Percentiles rank a stretch among this genome's conserved stretches.
These are phyloP conservation scores for rabbit (Oryctolagus cuniculus) DNA, from an alignment of 2,113 vertebrate genomes.

Conservation along the genomic window DNA sequence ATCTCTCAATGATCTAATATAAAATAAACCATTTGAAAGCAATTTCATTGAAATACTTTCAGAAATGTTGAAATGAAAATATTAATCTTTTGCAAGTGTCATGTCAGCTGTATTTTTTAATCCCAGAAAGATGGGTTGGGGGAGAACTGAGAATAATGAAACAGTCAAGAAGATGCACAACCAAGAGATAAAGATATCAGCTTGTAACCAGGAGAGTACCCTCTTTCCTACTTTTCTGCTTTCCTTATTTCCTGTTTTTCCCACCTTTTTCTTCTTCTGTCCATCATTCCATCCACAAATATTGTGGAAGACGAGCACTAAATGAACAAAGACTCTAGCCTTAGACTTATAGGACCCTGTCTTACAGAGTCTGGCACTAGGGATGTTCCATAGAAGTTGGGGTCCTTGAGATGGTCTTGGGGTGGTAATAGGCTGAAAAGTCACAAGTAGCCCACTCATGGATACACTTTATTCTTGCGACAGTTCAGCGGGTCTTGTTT, in stretches of 20 bases:
- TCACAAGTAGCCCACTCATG: not conserved
- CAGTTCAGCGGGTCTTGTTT: not conserved
- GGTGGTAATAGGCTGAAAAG: not conserved
- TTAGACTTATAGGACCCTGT: not conserved
- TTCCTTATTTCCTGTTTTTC: not conserved
- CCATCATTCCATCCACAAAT: not conserved
- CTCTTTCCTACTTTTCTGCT: not conserved
- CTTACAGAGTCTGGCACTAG: not conserved
- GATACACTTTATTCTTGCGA: not conserved
- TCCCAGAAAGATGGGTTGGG: slow-evolving; percentile 56
- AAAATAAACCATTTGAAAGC: slow-evolving; percentile 82
- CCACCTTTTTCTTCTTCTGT: not conserved
- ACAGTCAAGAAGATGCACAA: slow-evolving; percentile 42
- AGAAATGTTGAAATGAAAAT: slow-evolving; percentile 84
- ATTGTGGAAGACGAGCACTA: not conserved
- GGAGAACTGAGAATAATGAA: slow-evolving; percentile 60
- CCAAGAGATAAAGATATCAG: slow-evolving; percentile 14
- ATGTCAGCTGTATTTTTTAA: slow-evolving; percentile 28
- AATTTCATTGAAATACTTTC: slow-evolving; percentile 83
- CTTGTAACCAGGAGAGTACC: rapidly evolving
- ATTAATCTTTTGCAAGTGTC: slow-evolving; percentile 81
- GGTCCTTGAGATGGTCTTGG: not conserved
- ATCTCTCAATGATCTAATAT: slow-evolving; percentile 82
- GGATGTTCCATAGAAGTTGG: not conserved
- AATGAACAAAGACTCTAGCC: not conserved